A percentile compares a stretch with the other conserved stretches of the same genome.
These are phyloP conservation scores for Ophion slaviceki DNA, from an alignment of 2,888 invertebrate genomes.

Conservation along the genomic window DNA sequence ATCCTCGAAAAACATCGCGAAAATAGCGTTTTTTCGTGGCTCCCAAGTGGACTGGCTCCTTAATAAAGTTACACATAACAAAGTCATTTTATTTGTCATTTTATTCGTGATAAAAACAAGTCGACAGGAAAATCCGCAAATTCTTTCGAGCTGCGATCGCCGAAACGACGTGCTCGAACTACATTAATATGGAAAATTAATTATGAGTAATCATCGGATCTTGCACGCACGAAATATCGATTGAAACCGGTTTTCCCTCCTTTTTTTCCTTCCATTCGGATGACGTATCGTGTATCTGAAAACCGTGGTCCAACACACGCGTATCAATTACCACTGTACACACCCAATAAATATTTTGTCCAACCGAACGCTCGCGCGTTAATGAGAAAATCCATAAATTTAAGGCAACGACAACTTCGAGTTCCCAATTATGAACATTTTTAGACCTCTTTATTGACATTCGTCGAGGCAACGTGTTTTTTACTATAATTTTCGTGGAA, in stretches of 20 bases:
- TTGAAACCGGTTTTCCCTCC: slow-evolving; percentile 27
- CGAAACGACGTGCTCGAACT: slow-evolving; percentile 12
- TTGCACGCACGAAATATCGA: not conserved
- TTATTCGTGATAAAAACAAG: not conserved
- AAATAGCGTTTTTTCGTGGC: too few species aligned
- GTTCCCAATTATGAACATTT: not conserved
- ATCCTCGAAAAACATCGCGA: too few species aligned
- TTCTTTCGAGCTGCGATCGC: not conserved
- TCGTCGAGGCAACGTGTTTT: not conserved
- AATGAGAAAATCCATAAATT: not conserved
- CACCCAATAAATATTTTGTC: slow-evolving; percentile 5
- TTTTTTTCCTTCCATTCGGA: not conserved
- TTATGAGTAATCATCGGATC: slow-evolving; percentile 12
- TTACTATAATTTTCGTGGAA: not conserved
- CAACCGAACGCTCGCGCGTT: not conserved
- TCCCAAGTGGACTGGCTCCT: too few species aligned
- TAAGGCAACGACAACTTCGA: not conserved
- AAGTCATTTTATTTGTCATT: not conserved
- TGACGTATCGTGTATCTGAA: slow-evolving; percentile 32
- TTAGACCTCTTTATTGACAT: not conserved
- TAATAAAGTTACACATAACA: too few species aligned
- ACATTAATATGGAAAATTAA: slow-evolving; percentile 18
- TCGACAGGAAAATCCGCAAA: not conserved
- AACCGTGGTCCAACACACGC: slow-evolving; percentile 4
- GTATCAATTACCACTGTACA: slow-evolving; percentile 37